Base-by-base conservation (phyloP, 2,113 vertebrate species). In the Nymphicus hollandicus region DNA sequence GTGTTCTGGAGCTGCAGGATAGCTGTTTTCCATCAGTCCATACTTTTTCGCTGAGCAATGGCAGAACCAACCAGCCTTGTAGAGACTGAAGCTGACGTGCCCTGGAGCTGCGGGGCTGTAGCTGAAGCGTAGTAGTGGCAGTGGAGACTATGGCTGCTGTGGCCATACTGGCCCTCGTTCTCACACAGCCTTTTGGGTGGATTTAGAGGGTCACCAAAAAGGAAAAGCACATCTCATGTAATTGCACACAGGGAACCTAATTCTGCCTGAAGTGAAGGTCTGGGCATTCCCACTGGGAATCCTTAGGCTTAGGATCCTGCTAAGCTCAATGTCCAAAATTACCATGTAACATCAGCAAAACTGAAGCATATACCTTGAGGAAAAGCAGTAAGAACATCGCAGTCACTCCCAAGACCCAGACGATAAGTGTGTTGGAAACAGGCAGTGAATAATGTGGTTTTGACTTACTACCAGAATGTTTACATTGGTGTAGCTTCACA, bases 121-220 rank as follows among this genome's bases (percentile, higher is more conserved):
- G 8, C 17, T 2, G 2, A 44, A 17, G 44, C 8, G 44, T 8
- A 44, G 44, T 44, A 44, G 44, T 44, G 47, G 74, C 24, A 68
- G 52, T 8, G 4, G 17, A 53, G 31, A 33, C 20, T 0, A 0
- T 0, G 2, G 47, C 41, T 63, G 55, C 80, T 68, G 63, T 0
- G 6, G 33, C 71, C 1, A 1, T 46, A 35, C 25, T 0, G 0
- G 63, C 64, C 55, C 22, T 0, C 0, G 17, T 76, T 27, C 63
- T 82, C 43, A 46, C 28, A 29, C 10, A 50, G 58, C 23, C 56
- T 16, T 63, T 50, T 1, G 0, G 2, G 10, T 18, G 37, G 44
- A 13, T 58, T 71, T 22, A 81, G 43, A 55, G 46, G 11, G 17
- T 47, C 44, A 82, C 25, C 49, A 47, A 24, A 95, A 52, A 27